phyloP scores from a whole-genome alignment of 1,140 invertebrate genomes.

The Solenopsis invicta region DNA sequence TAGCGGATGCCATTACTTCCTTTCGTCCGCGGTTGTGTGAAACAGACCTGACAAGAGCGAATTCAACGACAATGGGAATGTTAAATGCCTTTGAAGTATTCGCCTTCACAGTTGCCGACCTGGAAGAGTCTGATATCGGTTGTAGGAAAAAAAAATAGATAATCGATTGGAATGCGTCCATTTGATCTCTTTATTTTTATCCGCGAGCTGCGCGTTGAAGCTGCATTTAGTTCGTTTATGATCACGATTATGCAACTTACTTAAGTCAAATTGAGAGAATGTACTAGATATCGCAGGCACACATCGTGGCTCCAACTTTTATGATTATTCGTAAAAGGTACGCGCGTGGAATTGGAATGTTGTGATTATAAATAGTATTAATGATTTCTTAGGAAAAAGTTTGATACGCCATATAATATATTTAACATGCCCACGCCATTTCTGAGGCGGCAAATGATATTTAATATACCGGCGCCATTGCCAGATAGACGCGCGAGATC shows the following conservation, averaged over 20 bases:
- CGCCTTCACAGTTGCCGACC: not conserved
- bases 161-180: slow-evolving; percentile 61
- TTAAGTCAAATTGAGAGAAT: not conserved
- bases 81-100: slow-evolving; percentile 71
- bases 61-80: slow-evolving; percentile 66
- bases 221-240: not conserved
- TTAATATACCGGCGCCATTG: slow-evolving; percentile 42
- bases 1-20: slow-evolving; percentile 50
- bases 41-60: slow-evolving; percentile 39
- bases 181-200: slow-evolving; percentile 36
- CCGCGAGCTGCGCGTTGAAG: not conserved
- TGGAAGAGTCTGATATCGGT: slow-evolving; percentile 47
- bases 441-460: slow-evolving; percentile 30
- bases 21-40: slow-evolving; percentile 55
- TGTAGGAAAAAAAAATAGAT: slow-evolving; percentile 55
- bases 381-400: not conserved
- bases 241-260: not conserved
- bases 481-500: slow-evolving; percentile 55
- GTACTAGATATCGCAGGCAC: not conserved
- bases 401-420: slow-evolving; percentile 14
- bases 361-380: not conserved
- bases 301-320: not conserved
- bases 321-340: slow-evolving; percentile 5
- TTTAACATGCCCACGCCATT: not conserved
- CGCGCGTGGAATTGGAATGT: not conserved